Evolutionary conservation across 2,797 vertebrate species (phyloP).

Genomic region (Enteromius trimaculatus): DNA sequence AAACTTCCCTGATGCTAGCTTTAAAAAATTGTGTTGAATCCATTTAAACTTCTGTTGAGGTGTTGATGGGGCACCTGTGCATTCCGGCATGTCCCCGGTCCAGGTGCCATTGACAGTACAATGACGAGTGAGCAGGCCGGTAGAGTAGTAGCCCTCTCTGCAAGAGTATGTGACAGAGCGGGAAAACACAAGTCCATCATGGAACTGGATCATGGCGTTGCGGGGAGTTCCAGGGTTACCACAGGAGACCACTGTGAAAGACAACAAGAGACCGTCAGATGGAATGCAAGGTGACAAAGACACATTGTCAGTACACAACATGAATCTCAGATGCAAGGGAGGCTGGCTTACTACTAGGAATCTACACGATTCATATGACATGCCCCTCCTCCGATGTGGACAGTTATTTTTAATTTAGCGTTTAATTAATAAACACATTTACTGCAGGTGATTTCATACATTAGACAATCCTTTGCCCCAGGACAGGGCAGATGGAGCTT

Average conservation of each 20-base stretch:
- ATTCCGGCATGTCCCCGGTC: slow-evolving; percentile 93
- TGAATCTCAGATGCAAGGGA: background rate
- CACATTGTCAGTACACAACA: background rate
- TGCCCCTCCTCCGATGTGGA: slow-evolving; percentile 1
- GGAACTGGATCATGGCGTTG: slow-evolving; percentile 87
- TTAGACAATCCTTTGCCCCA: slow-evolving; percentile 30
- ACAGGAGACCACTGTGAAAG: slow-evolving; percentile 87
- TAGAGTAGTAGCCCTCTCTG: slow-evolving; percentile 93
- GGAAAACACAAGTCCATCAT: slow-evolving; percentile 91
- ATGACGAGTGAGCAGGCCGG: slow-evolving; percentile 92
- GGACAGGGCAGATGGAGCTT: slow-evolving; percentile 39
- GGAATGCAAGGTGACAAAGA: background rate
- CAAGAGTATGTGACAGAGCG: slow-evolving; percentile 93
- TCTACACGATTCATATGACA: background rate
- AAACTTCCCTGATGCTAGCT: background rate
- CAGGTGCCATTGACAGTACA: slow-evolving; percentile 97
- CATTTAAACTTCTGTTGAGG: background rate
- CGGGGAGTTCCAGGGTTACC: slow-evolving; percentile 96
- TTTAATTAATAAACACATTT: slow-evolving; percentile 43
- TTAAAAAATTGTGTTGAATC: background rate
- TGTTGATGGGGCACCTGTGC: slow-evolving; percentile 81
- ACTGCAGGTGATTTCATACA: slow-evolving; percentile 30
- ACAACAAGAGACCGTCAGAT: slow-evolving; percentile 12
- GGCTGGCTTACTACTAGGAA: background rate
- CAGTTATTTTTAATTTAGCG: slow-evolving; percentile 48